These are phyloP conservation scores for Eira barbara DNA, from an alignment of 2,113 vertebrate genomes.

Conservation along the genomic window DNA sequence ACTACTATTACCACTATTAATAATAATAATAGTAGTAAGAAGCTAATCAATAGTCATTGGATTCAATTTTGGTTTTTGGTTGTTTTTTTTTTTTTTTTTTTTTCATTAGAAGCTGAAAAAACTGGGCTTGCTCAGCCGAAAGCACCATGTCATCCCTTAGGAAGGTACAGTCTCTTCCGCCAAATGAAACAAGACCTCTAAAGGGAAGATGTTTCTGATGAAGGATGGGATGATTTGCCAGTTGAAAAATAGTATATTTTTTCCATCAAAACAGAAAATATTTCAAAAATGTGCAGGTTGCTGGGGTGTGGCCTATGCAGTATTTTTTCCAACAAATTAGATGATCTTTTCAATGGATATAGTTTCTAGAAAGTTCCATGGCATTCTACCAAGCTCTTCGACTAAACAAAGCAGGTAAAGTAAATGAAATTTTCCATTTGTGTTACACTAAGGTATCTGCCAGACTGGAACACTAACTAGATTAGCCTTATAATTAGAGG, in stretches of 20 bases:
- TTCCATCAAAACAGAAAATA: neutral
- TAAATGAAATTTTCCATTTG: neutral
- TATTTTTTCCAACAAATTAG: neutral
- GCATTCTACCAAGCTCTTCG: neutral
- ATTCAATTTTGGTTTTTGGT: neutral
- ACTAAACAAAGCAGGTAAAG: neutral
- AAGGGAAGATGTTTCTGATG: neutral
- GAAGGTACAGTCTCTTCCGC: neutral
- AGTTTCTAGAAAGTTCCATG: neutral
- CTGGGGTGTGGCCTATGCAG: neutral
- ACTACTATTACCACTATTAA: neutral
- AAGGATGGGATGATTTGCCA: neutral
- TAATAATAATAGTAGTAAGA: neutral
- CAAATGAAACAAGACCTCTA: neutral
- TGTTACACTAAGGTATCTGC: neutral
- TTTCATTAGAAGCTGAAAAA: neutral
- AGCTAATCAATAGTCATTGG: neutral
- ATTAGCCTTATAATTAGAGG: neutral
- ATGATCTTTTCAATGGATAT: neutral
- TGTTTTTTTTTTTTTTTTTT: neutral
- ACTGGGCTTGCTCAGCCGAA: neutral
- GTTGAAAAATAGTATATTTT: neutral
- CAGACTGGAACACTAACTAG: neutral
- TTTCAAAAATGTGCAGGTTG: neutral
- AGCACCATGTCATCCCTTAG: neutral